Percentiles rank a stretch among this genome's conserved stretches.
Conservation (phyloP, 2,797 vertebrate species). For the Melanogrammus aeglefinus region DNA sequence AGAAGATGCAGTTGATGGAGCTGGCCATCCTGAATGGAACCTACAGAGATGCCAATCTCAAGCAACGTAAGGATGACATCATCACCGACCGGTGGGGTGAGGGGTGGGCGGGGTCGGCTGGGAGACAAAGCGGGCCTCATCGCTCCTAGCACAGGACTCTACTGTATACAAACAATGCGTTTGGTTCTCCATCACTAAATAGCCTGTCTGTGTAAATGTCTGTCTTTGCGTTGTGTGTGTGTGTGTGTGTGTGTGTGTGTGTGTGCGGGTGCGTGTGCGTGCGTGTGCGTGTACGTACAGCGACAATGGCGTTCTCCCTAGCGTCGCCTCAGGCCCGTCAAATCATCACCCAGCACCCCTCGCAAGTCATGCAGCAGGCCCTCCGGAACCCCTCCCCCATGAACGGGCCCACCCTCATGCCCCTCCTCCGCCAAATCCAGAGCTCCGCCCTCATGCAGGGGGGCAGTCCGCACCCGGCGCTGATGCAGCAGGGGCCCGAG, state of each 20-base stretch:
- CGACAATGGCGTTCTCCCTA: constrained; percentile 90
- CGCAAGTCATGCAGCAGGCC: constrained; percentile 86
- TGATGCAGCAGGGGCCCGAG: constrained; percentile 89
- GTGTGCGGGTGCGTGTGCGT: constrained; percentile 19
- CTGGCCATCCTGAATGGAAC: constrained; percentile 98
- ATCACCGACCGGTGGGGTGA: constrained; percentile 48
- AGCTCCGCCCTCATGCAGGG: constrained; percentile 90
- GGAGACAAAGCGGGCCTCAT: constrained; percentile 38
- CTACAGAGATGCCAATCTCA: constrained; percentile 98
- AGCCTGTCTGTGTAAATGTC: constrained; percentile 43
- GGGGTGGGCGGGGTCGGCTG: constrained; percentile 25
- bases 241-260: constrained; percentile 31
- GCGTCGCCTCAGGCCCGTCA: constrained; percentile 91
- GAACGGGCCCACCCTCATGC: constrained; percentile 92
- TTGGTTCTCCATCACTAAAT: constrained; percentile 58
- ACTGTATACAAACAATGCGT: constrained; percentile 66
- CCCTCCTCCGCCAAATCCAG: constrained; percentile 99
- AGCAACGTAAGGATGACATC: constrained; percentile 90
- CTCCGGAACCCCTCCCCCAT: constrained; percentile 87
- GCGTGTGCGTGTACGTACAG: constrained; percentile 39
- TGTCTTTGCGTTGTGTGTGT: constrained; percentile 31
- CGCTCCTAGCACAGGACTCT: neutral
- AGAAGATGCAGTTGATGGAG: constrained; percentile 99
- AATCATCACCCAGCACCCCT: constrained; percentile 88
- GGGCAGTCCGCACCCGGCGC: constrained; percentile 88